Base-by-base conservation (phyloP, 2,888 invertebrate genomes). In the Atethmia centrago region DNA sequence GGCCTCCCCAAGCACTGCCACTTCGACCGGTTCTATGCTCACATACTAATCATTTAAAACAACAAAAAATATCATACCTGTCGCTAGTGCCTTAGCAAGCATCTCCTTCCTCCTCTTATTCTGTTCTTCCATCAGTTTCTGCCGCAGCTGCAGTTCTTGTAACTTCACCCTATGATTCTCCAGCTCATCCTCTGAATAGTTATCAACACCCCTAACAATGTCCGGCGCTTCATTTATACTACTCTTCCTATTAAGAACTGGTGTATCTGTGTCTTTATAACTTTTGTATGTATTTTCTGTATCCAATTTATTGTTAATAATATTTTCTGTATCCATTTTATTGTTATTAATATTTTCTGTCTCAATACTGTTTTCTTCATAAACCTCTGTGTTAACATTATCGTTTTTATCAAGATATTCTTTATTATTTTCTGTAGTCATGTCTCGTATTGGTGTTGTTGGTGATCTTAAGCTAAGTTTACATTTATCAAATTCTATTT, bases 101-200 rank as follows among this genome's bases (percentile, higher is more conserved):
- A 98, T 95, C 89, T 98, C 97, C 92, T 98, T 98, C 82, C 98
- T 97, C 85, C 97, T 97, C 85, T 97, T 97, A 93, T 98, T 98
- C 89, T 98, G 98, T 91, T 98, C 98, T 90, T 98, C 98, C 91
- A 98, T 98, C 82, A 97, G 89, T 92, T 97, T 98, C 87, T 98
- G 98, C 80, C 97, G 97, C 21, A 97, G 90, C 91, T 98, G 97
- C 87, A 98, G 97, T 83, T 97, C 97, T 80, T 97, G 97, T 25
- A 97, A 89, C 79, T 97, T 97, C 0, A 95, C 94, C 76, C 94
- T 96, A 88, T 97, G 97, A 55, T 90, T 90, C 10, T 86, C 92
- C 55, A 93, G 47, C 25, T 94, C 95, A 90, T 94, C 92, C 82
- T 95, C 95, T 10, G 93, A 90, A 80, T 95, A 94, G 80, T 94